A percentile compares a stretch with the other conserved stretches of the same genome.
phyloP scores from a whole-genome alignment of 2,113 vertebrate genomes.

The Pelecanus crispus region DNA sequence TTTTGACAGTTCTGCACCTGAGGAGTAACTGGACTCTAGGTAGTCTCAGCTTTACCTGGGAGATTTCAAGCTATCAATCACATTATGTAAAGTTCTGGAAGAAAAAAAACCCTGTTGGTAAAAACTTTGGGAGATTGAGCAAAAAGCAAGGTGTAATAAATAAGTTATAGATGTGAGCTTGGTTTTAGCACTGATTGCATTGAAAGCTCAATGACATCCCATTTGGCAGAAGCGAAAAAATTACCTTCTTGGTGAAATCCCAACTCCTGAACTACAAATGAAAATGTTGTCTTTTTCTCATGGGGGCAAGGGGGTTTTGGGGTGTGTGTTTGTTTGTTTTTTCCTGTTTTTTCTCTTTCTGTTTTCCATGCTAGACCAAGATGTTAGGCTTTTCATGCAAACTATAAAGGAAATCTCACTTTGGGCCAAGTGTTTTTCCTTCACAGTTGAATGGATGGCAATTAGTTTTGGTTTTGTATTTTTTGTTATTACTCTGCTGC shows the following conservation, averaged over 20 bases:
- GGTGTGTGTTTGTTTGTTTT: neutral
- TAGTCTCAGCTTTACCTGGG: neutral
- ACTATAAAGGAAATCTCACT: neutral
- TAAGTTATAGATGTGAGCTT: neutral
- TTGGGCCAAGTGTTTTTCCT: neutral
- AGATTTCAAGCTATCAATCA: neutral
- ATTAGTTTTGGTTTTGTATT: neutral
- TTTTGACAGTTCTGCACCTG: neutral
- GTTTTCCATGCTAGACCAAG: neutral
- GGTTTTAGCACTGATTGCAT: neutral
- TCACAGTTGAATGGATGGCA: neutral
- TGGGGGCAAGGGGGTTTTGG: neutral
- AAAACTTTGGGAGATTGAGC: neutral
- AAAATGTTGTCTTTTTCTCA: neutral
- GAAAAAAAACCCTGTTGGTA: neutral
- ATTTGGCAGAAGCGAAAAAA: neutral
- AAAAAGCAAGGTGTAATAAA: neutral
- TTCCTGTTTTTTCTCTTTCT: neutral
- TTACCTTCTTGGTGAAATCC: neutral
- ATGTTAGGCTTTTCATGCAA: neutral
- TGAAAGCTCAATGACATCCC: neutral
- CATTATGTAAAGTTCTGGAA: neutral
- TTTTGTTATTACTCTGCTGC: neutral
- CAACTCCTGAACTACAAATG: neutral
- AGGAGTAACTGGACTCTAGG: neutral